Evolutionary conservation across 2,113 vertebrate species (phyloP).

Genomic region (Ivindomyrus marchei): DNA sequence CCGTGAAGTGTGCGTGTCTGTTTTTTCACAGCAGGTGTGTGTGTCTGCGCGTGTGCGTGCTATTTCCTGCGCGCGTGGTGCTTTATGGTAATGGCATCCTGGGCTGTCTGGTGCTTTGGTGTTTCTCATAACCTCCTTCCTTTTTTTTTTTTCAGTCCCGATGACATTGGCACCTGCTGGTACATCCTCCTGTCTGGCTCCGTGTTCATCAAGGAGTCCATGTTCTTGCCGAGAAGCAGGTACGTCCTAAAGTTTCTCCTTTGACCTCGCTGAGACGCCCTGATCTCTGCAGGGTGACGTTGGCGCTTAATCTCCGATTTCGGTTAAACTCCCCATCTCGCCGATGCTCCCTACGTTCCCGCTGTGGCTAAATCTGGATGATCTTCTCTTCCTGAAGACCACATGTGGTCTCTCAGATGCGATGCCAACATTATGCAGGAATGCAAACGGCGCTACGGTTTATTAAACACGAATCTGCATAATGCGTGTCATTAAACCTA

Average conservation of each 20-base stretch:
- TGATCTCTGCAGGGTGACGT: background rate
- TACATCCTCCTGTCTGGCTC: conserved; percentile 83
- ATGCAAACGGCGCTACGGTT: background rate
- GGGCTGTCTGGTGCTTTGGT: background rate
- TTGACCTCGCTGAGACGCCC: background rate
- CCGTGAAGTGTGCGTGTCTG: background rate
- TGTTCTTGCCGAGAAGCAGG: conserved; percentile 86
- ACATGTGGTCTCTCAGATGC: background rate
- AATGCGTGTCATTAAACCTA: background rate
- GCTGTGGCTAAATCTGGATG: background rate
- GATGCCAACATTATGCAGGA: background rate
- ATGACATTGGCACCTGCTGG: conserved; percentile 83
- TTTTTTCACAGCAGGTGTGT: background rate
- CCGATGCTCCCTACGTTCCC: background rate
- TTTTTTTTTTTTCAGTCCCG: conserved; percentile 49
- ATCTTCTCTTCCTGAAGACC: background rate
- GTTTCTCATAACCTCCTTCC: background rate
- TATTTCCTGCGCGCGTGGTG: background rate
- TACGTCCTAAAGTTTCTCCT: background rate
- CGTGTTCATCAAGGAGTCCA: conserved; percentile 85
- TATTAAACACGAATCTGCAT: background rate
- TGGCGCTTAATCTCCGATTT: background rate
- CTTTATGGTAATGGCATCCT: background rate
- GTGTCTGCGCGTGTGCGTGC: background rate
- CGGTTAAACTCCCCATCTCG: background rate